Base-by-base conservation (phyloP, 2,888 invertebrate species). In the Micoletzkya japonica region DNA sequence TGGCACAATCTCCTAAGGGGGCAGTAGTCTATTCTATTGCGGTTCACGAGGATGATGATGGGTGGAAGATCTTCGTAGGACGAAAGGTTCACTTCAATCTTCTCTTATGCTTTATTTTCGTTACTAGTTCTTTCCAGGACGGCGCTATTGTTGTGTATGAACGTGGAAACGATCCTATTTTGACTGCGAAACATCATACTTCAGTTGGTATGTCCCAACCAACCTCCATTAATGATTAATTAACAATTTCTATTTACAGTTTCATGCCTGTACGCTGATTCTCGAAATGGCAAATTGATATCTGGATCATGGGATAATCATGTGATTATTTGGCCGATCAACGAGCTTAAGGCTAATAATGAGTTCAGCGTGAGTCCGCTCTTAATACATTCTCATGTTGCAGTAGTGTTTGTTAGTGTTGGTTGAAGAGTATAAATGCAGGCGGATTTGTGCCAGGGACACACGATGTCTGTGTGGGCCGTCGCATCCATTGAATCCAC, bases 251-350 rank as follows among this genome's bases (percentile, higher is more conserved):
- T 4, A n/a, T 6, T 36, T 64, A 7, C 79, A 88, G 89, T 89
- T 7, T 89, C 88, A 81, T 82, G 87, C 37, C 81, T 89, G 58
- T 85, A 86, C 50, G 82, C 86, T 70, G 87, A 83, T 58, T 49
- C 87, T 3, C 86, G 86, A 70, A 85, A 88, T 64, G 90, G 89
- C 64, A 88, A 90, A 14, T 88, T 93, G 81, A 87, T 91, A 68
- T 94, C 93, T 84, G 92, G 94, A 54, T 95, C 95, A 59, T 96
- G 96, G 95, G 96, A 97, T 86, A 90, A 90, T 76, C 92, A 92
- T 4, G 94, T 92, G 0, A 91, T 91, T 83, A 88, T 93, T 59
- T 96, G 96, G 95, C 86, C 89, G 14, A 74, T 79, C 44, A 39
- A 72, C 10, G 74, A 75, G 28, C 59, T 67, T n/a, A 37, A 24